Conservation (phyloP, 30 jellyfish, hydroid and myxozoan genomes). For the Aurelia aurita region DNA sequence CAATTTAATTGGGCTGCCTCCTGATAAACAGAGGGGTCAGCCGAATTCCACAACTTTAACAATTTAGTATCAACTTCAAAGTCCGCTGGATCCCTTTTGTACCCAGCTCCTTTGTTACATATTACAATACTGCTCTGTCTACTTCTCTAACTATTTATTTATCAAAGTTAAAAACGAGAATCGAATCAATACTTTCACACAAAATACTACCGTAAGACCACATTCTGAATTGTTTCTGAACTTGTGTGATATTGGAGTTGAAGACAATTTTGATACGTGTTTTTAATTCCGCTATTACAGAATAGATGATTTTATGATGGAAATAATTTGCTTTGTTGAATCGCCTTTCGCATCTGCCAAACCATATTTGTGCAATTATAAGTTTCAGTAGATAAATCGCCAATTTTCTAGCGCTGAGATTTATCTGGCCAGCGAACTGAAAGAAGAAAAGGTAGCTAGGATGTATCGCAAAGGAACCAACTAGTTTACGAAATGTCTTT, state of each 20-base stretch:
- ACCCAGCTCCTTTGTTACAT: no score
- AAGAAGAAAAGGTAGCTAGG: background rate
- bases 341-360: background rate
- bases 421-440: background rate
- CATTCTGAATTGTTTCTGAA: background rate
- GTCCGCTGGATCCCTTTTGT: no score
- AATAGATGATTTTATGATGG: background rate
- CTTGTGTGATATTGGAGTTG: background rate
- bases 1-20: no score
- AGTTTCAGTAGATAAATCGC: background rate
- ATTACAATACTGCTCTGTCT: no score
- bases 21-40: no score
- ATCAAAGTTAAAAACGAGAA: background rate
- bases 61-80: no score
- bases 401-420: background rate
- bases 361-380: background rate
- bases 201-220: background rate
- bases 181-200: background rate
- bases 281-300: background rate
- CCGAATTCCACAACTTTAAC: no score
- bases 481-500: background rate
- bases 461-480: background rate
- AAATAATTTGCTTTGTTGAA: background rate
- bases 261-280: background rate
- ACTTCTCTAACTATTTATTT: no score